A percentile compares a stretch with the other conserved stretches of the same genome.
These are phyloP conservation scores for Distichodus sexfasciatus DNA, from an alignment of 2,797 vertebrate species.

Conservation along the genomic window DNA sequence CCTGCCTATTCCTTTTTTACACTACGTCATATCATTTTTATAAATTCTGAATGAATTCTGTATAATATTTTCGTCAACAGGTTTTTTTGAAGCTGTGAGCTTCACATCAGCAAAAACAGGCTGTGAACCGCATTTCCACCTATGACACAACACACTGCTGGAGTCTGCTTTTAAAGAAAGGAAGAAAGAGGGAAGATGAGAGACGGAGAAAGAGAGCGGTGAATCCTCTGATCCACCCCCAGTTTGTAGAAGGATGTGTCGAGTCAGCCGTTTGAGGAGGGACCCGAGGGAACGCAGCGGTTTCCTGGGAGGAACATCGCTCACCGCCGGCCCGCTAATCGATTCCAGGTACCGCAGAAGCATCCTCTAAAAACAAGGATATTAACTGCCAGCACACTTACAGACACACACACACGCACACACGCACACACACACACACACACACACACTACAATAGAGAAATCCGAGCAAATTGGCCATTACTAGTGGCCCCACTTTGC, in stretches of 20 bases:
- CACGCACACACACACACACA: constrained; percentile 8
- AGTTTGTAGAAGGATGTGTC: constrained; percentile 20
- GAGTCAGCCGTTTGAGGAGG: constrained; percentile 33
- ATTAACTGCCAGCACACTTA: constrained; percentile 37
- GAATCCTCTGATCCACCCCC: constrained; percentile 12
- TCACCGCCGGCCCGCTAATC: constrained; percentile 46
- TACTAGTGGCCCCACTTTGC: constrained; percentile 27
- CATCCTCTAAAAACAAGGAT: constrained; percentile 48
- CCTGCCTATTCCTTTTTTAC: too few relatives aligned
- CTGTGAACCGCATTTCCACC: too few relatives aligned
- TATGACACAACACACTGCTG: too few relatives aligned
- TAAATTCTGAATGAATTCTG: too few relatives aligned
- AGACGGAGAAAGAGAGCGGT: background rate
- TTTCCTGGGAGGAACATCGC: constrained; percentile 46
- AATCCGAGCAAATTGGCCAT: constrained; percentile 48
- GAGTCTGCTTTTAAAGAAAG: background rate
- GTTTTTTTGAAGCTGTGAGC: too few relatives aligned
- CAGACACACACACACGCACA: constrained; percentile 16
- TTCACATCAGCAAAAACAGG: background rate
- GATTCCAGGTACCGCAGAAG: constrained; percentile 51
- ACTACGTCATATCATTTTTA: too few relatives aligned
- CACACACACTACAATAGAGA: constrained; percentile 7
- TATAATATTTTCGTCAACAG: too few relatives aligned
- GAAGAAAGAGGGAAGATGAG: background rate
- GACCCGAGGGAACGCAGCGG: constrained; percentile 49